These are phyloP conservation scores for Drosophila peninsularis DNA, from an alignment of 2,888 invertebrate genomes.

Conservation along the genomic window DNA sequence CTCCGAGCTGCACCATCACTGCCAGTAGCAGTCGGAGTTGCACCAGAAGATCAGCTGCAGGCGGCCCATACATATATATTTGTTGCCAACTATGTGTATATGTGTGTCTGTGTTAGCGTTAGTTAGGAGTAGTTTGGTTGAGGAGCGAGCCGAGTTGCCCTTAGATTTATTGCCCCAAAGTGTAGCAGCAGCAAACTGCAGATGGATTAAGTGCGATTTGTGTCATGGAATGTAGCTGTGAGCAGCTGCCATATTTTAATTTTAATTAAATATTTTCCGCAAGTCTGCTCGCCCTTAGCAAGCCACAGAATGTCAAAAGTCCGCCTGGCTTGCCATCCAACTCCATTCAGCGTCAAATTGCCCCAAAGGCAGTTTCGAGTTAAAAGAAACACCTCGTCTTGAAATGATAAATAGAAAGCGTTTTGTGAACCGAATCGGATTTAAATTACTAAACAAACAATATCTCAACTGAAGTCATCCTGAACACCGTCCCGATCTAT, in stretches of 20 bases:
- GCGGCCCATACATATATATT: conserved; percentile 18
- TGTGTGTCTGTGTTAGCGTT: conserved; percentile 26
- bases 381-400: background rate
- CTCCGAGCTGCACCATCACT: conserved; percentile 15
- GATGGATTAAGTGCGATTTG: conserved; percentile 71
- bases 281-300: conserved; percentile 7
- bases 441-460: too few species aligned
- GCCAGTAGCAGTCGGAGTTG: conserved; percentile 12
- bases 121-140: conserved; percentile 64
- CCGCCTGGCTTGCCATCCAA: background rate
- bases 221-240: conserved; percentile 12
- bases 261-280: conserved; percentile 66
- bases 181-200: conserved; percentile 62
- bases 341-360: background rate
- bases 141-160: conserved; percentile 62
- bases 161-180: conserved; percentile 68
- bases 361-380: background rate
- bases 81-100: conserved; percentile 13
- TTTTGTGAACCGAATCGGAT: background rate
- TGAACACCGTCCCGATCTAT: too few species aligned
- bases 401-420: background rate
- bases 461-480: too few species aligned
- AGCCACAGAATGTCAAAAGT: conserved; percentile 35
- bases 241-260: conserved; percentile 35
- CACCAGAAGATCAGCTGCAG: conserved; percentile 53